These are phyloP conservation scores for Corythoichthys haematopterus DNA, from an alignment of 2,113 vertebrate genomes.

Conservation along the genomic window DNA sequence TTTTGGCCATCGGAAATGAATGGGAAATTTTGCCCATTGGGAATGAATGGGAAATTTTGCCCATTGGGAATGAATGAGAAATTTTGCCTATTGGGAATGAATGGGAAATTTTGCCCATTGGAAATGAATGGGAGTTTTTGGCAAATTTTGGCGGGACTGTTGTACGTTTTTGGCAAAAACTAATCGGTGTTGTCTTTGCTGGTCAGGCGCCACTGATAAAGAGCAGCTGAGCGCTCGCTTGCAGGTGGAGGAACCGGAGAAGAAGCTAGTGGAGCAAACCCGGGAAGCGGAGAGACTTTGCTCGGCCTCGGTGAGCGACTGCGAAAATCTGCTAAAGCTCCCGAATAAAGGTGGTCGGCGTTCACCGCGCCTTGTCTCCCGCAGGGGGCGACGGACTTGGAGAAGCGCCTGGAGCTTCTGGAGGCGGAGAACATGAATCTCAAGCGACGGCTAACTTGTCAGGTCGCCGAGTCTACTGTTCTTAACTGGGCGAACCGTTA, in stretches of 20 bases:
- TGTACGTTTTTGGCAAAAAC: slow-evolving; percentile 3
- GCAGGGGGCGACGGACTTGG: slow-evolving; percentile 85
- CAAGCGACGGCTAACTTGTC: slow-evolving; percentile 79
- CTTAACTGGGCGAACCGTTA: slow-evolving; percentile 60
- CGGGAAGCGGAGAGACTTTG: slow-evolving; percentile 84
- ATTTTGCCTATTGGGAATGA: no score
- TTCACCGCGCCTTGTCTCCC: slow-evolving; percentile 9
- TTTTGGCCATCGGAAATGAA: no score
- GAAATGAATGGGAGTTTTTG: no score
- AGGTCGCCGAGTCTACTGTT: no score
- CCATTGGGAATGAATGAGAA: no score
- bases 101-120: no score
- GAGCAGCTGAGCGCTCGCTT: slow-evolving; percentile 64
- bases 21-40: no score
- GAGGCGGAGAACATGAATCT: slow-evolving; percentile 84
- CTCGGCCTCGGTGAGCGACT: slow-evolving; percentile 76
- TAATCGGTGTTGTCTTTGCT: background rate
- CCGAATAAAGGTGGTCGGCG: no score
- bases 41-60: no score
- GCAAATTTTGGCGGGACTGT: background rate
- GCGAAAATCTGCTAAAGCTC: no score
- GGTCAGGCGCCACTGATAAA: slow-evolving; percentile 21
- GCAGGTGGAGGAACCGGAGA: slow-evolving; percentile 85
- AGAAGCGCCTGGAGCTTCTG: slow-evolving; percentile 91
- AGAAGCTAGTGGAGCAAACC: slow-evolving; percentile 78